Conservation (phyloP, 2,113 vertebrate genomes). For the Stigmatopora argus region DNA sequence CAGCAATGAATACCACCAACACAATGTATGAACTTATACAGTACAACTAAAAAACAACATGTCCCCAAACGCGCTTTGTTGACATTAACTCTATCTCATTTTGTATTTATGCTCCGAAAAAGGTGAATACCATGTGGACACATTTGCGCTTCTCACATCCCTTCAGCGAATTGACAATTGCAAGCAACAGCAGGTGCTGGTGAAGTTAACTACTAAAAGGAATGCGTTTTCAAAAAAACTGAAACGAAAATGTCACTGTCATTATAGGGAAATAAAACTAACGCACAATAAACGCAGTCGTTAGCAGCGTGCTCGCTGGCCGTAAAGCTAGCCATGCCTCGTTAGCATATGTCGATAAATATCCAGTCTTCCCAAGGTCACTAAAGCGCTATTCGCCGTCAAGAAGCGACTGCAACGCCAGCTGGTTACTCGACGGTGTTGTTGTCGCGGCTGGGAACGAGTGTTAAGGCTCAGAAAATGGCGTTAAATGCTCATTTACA, state of each 20-base stretch:
- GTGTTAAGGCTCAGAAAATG: background rate
- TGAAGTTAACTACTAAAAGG: background rate
- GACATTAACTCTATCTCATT: background rate
- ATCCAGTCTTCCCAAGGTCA: constrained; percentile 61
- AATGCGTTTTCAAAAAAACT: background rate
- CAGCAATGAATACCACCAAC: background rate
- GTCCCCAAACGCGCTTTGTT: background rate
- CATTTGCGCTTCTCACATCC: background rate
- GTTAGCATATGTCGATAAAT: constrained; percentile 62
- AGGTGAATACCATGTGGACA: background rate
- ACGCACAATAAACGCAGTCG: constrained; percentile 16
- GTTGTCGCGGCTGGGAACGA: background rate
- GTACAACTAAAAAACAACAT: background rate
- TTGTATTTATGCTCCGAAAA: background rate
- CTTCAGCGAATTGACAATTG: background rate
- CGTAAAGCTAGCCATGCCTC: constrained; percentile 15
- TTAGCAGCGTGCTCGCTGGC: constrained; percentile 24
- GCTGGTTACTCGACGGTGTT: fast-evolving
- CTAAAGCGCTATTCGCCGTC: constrained; percentile 14
- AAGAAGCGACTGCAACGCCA: background rate
- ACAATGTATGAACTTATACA: background rate
- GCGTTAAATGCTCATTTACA: background rate
- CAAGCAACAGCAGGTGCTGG: background rate
- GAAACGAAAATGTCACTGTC: constrained; percentile 39
- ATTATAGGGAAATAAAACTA: constrained; percentile 22